A percentile compares a stretch with the other conserved stretches of the same genome.
Evolutionary conservation across 1,140 invertebrate species (phyloP).

Genomic region (roundworm (Caenorhabditis elegans)): WBcel235 BX284606.5:992501-993000

Average conservation of each 20-base stretch:
- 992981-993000: background rate
- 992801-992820: background rate
- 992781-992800: background rate
- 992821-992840: background rate
- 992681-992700: background rate
- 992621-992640: no score
- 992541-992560: background rate
- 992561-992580: background rate
- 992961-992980: slow-evolving; percentile 13
- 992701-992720: background rate
- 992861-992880: background rate
- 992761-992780: background rate
- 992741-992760: background rate
- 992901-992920: background rate
- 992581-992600: no score
- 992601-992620: no score
- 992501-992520: background rate
- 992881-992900: background rate
- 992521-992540: slow-evolving; percentile 20
- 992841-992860: background rate
- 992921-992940: no score
- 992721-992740: background rate
- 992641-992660: no score
- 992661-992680: background rate
- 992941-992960: slow-evolving; percentile 20